Evolutionary conservation across 2,113 vertebrate species (phyloP).

Genomic region (Oreochromis niloticus): DNA sequence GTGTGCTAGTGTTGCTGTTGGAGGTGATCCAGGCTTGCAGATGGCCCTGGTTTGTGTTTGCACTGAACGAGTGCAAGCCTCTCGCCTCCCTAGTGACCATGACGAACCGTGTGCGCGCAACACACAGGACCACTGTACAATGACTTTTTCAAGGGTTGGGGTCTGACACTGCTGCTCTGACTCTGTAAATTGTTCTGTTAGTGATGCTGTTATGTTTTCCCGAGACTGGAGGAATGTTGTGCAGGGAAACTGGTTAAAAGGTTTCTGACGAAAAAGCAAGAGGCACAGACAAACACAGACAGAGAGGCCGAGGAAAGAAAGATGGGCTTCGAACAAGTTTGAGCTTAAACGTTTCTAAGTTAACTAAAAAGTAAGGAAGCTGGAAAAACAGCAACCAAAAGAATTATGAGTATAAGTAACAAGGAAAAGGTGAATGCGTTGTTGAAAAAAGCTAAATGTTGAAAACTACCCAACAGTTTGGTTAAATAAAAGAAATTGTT

Average conservation of each 20-base stretch:
- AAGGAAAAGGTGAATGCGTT: background rate
- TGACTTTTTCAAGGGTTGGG: background rate
- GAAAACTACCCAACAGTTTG: background rate
- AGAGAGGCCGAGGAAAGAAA: background rate
- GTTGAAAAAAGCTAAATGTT: background rate
- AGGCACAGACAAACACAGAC: background rate
- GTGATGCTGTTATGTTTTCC: background rate
- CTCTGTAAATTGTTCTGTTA: background rate
- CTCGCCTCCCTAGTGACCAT: constrained; percentile 55
- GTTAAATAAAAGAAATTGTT: background rate
- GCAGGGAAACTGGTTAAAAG: background rate
- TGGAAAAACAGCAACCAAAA: background rate
- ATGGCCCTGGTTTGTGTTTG: constrained; percentile 68
- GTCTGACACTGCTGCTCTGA: background rate
- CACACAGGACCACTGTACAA: background rate
- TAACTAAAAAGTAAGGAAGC: background rate
- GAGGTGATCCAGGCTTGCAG: constrained; percentile 61
- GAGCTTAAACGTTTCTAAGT: background rate
- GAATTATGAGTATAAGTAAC: background rate
- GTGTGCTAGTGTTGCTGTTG: constrained; percentile 56
- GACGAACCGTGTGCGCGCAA: constrained; percentile 20
- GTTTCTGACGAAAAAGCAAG: background rate
- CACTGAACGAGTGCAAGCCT: constrained; percentile 52
- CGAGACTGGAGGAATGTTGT: background rate
- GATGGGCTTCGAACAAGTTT: background rate